A percentile compares a stretch with the other conserved stretches of the same genome.
Conservation (phyloP, 1,140 invertebrate species). For the Hestina assimilis region DNA sequence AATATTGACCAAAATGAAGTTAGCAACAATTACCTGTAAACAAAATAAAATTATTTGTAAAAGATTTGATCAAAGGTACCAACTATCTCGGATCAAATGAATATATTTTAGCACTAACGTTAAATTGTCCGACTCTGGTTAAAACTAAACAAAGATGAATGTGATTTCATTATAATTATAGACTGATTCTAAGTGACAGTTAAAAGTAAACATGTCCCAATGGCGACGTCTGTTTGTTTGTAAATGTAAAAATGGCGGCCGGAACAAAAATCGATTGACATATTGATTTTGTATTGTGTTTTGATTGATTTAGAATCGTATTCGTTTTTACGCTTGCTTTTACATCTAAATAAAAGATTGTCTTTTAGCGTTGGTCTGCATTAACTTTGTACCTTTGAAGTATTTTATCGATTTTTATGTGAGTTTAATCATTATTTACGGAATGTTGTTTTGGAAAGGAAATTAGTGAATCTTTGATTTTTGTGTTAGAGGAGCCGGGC, state of each 20-base stretch:
- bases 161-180: constrained; percentile 43
- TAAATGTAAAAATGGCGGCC: constrained; percentile 37
- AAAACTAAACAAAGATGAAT: constrained; percentile 36
- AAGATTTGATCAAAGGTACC: neutral
- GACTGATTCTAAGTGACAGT: constrained; percentile 30
- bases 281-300: constrained; percentile 34
- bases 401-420: too few species aligned
- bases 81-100: neutral
- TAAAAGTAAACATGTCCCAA: constrained; percentile 44
- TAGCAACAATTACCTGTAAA: constrained; percentile 14
- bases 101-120: constrained; percentile 8
- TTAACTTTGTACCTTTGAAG: too few species aligned
- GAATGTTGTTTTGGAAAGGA: too few species aligned
- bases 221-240: constrained; percentile 43
- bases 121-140: neutral
- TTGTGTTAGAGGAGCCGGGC: too few species aligned
- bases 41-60: neutral
- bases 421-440: too few species aligned
- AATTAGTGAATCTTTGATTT: too few species aligned
- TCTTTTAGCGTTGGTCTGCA: too few species aligned
- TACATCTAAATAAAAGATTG: too few species aligned
- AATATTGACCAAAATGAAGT: neutral
- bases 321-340: constrained; percentile 29
- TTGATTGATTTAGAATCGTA: constrained; percentile 29
- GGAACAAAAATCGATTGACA: constrained; percentile 41